phyloP scores from a whole-genome alignment of 2,113 vertebrate genomes.

The Grammomys dolichurus region DNA sequence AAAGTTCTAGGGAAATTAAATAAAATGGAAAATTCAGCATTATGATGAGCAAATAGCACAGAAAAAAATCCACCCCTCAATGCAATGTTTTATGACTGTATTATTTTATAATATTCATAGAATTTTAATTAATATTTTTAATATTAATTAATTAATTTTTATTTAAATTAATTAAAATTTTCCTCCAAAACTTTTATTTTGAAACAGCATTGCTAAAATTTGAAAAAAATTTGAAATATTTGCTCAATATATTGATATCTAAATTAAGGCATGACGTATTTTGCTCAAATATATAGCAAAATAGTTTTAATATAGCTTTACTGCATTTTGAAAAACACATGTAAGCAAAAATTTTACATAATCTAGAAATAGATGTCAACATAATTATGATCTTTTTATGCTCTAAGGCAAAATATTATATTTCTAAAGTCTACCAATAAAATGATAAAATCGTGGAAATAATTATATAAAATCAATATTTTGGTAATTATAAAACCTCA shows the following conservation, averaged over 20 bases:
- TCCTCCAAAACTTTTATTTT: not conserved
- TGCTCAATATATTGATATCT: not conserved
- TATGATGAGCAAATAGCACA: constrained; percentile 2
- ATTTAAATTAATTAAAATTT: constrained; percentile 26
- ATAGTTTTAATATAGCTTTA: not conserved
- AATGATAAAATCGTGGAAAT: not conserved
- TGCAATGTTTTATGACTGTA: constrained; percentile 13
- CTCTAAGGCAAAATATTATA: not conserved
- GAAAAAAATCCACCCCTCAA: constrained; percentile 47
- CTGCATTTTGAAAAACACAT: not conserved
- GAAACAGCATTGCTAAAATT: not conserved
- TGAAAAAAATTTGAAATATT: not conserved
- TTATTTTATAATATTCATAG: not conserved
- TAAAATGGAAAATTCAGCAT: constrained; percentile 54
- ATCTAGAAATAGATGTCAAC: not conserved
- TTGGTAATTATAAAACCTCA: not conserved
- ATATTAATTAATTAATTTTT: too few relatives aligned
- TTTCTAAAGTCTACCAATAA: not conserved
- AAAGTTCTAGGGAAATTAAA: constrained; percentile 49
- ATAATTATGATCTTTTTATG: not conserved
- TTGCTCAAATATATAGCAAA: not conserved
- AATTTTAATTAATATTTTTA: not conserved
- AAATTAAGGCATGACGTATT: not conserved
- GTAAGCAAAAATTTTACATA: not conserved
- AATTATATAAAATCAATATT: not conserved